Evolutionary conservation across 2,888 invertebrate species (phyloP), one percentile per base, ranked within the genome.

Genomic region (Erebia epiphron): DNA sequence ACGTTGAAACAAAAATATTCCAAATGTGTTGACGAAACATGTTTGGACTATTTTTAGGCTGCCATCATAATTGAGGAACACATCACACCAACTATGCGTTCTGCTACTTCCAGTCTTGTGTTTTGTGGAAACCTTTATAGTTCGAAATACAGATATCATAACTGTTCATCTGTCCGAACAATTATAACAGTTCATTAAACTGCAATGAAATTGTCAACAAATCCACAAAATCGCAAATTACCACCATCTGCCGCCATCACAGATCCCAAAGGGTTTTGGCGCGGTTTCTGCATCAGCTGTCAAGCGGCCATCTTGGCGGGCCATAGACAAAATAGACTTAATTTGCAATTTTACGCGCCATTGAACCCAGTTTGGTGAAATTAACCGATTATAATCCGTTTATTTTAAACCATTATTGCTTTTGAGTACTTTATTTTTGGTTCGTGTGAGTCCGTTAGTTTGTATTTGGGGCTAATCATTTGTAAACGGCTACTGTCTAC

Each of bases 321-420:
- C 77, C 81, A 86, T 86, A 88, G 89, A 88, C 80, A 83, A 88
- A 49, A 67, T 46, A 9, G 11, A 60, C 49, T 62, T 62, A 83
- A 90, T 91, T 92, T 90, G 85, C 88, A 87, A 93, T 92, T 92
- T 88, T 83, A 77, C 87, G 88, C 88, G 84, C 91, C 91, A 93
- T 93, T 91, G 91, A 84, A 75, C 80, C 71, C 78, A 84, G 82
- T 86, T 84, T 80, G 78, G 89, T 89, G 84, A 87, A 92, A 92
- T 92, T 91, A 92, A 79, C 79, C 89, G 85, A 69, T 76, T 68
- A 71, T 69, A 79, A 90, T 86, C 83, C 82, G 81, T 85, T 87
- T 86, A 83, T 85, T 83, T 81, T 76, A 79, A 75, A 52, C 58
- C 56, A 68, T 68, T 73, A 62, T 71, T 61, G 68, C 57, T 35